Percentiles rank a stretch among this genome's conserved stretches.
Evolutionary conservation across 37 sponge, comb jelly and placozoan species (phyloP).

Genomic region (Diacarnus erythraeanus): DNA sequence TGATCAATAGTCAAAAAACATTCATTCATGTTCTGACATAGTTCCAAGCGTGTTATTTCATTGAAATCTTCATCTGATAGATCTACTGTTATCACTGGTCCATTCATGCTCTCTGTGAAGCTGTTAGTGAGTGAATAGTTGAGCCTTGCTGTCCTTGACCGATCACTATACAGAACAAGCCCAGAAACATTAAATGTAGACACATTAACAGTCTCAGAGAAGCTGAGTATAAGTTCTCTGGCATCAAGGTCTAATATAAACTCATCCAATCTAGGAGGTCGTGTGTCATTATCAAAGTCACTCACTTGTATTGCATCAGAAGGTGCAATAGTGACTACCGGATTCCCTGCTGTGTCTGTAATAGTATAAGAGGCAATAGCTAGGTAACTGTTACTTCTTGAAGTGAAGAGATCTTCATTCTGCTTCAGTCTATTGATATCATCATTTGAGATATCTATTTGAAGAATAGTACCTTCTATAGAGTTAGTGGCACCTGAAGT

Average conservation of each 20-base stretch:
- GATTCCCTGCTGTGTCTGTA: constrained; percentile 66
- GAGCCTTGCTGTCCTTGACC: neutral
- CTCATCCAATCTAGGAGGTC: constrained; percentile 17
- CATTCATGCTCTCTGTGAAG: neutral
- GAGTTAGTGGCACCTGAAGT: constrained; percentile 63
- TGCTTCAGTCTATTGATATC: constrained; percentile 82
- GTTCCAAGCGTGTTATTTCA: constrained; percentile 46
- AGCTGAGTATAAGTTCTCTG: constrained; percentile 47
- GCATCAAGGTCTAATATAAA: constrained; percentile 64
- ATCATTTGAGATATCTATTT: constrained; percentile 41
- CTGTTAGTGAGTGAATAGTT: constrained; percentile 57
- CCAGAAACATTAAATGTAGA: constrained; percentile 61
- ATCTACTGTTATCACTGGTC: constrained; percentile 46
- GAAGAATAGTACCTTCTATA: constrained; percentile 39
- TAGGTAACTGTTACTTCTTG: constrained; percentile 50
- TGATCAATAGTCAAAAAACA: constrained; percentile 61
- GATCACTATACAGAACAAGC: constrained; percentile 40
- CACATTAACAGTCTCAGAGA: constrained; percentile 81
- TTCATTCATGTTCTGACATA: constrained; percentile 36
- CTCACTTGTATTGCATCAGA: constrained; percentile 56
- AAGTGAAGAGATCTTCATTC: constrained; percentile 63
- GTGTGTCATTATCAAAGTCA: constrained; percentile 59
- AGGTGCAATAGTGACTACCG: constrained; percentile 67
- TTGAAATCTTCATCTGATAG: constrained; percentile 81
- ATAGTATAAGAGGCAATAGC: constrained; percentile 68